Evolutionary conservation across 2,888 invertebrate species (phyloP), one percentile per base, ranked within the genome.

Genomic region (Lasioglossum marginatum): DNA sequence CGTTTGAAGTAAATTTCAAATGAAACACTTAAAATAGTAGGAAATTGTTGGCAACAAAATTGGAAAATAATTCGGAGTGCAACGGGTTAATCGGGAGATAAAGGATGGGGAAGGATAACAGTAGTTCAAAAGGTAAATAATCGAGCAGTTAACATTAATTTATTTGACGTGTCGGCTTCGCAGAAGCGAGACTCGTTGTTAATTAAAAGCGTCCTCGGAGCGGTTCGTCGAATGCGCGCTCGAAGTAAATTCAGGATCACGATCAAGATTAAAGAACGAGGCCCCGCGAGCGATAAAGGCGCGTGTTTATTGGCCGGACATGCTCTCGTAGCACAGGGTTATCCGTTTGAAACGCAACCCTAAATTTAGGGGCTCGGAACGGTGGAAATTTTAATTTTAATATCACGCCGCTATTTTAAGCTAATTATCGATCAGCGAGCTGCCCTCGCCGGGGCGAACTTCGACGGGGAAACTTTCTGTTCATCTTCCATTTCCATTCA

Each of bases 381-480:
- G 52, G 83, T 75, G 84, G 63, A 75, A 78, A 84, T 84, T 78
- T 78, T 83, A 83, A 84, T 83, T 84, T 83, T 84, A 84, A 84
- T 84, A 84, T 83, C 84, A 71, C 52, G 71, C 34, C 43, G 78
- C 84, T 84, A 84, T 84, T 84, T 84, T 84, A 78, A 78, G 84
- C 78, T 63, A 60, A 75, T 78, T 78, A 84, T 84, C 83, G 84
- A 84, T 78, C 77, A 60, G 6, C 45, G 70, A 48, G 40, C 48
- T 74, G 43, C 48, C 52, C 37, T 40, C 37, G n/a, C n/a, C n/a
- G 14, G n/a, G 40, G 37, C n/a, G 37, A 66, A 66, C 66, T 66
- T 66, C 37, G 1, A 23, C 66, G 66, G 10, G 66, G 23, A 37
- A 63, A 68, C 66, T 34, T 37, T 68, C 66, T 37, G 66, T 68